Base-by-base conservation (phyloP, 2,113 vertebrate genomes). In the Nesogale talazaci region DNA sequence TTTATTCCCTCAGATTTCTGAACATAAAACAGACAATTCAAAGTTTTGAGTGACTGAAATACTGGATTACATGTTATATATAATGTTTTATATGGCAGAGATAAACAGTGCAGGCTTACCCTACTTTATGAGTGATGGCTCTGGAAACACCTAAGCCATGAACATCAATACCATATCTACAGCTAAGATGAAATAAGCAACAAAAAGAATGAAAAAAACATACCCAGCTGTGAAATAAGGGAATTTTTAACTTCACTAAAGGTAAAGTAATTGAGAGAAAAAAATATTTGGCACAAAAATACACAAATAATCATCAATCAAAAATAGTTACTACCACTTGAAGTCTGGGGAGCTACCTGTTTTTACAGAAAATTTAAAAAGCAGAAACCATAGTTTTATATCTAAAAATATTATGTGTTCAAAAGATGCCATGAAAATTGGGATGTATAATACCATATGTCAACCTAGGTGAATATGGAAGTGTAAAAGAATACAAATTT, bases 41-140 rank as follows among this genome's bases (percentile, higher is more conserved):
- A 89, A 89, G 75, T 6, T 70, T 78, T 25, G 56, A 31, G 38
- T 16, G 75, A 86, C 61, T 63, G 74, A 46, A 38, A 72, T 25
- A 22, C 40, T 22, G 74, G 63, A 79, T 2, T 22, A 40, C 12
- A 23, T 29, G 70, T 65, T 86, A 40, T 38, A 86, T 89, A 86
- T 75, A 83, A 83, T 17, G 67, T 85, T 90, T 92, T 87, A 36
- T 79, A 86, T 90, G 72, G 12, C 3, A 61, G 52, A 88, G 40
- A 23, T 52, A 77, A 76, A 86, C 15, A 36, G 38, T 83, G 90
- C 17, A 88, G 19, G 63, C 25, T 86, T 22, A n/a, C 3, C 36
- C 25, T 8, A 87, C 89, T 84, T 63, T 86, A 57, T 76, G 79
- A 83, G 4, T 93, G 69, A 82, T 31, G 85, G 40, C 80, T 59